phyloP scores from a whole-genome alignment of 2,888 invertebrate species.

The Podabrus alpinus region DNA sequence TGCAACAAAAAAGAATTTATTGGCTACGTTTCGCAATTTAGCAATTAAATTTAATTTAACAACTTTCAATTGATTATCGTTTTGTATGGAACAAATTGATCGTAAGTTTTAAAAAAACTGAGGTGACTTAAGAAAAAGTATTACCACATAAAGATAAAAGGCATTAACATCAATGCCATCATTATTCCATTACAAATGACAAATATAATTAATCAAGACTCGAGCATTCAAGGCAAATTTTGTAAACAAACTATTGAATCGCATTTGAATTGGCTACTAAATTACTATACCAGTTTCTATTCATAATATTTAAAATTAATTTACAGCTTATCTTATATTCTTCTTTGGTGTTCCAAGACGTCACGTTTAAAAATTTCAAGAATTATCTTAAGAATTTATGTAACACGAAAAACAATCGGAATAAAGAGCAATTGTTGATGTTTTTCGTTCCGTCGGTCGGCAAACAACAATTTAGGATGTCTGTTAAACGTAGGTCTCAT shows the following conservation, averaged over 20 bases:
- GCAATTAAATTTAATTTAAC: neutral
- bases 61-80: neutral
- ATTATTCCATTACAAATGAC: neutral
- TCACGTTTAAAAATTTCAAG: neutral
- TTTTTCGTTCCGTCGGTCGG: conserved; percentile 37
- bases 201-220: neutral
- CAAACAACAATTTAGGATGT: conserved; percentile 38
- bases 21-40: neutral
- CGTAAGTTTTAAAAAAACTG: neutral
- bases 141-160: neutral
- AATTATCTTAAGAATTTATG: neutral
- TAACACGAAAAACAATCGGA: conserved; percentile 30
- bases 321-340: neutral
- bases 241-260: neutral
- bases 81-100: neutral
- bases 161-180: neutral
- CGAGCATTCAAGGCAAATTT: neutral
- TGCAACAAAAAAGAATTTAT: conserved; percentile 60
- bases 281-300: neutral
- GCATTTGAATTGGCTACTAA: neutral
- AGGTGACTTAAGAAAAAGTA: neutral
- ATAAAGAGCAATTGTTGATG: conserved; percentile 26
- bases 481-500: conserved; percentile 48
- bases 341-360: neutral
- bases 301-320: neutral